These are phyloP conservation scores for Chlorospingus flavigularis DNA, from an alignment of 2,797 vertebrate species.

Conservation along the genomic window DNA sequence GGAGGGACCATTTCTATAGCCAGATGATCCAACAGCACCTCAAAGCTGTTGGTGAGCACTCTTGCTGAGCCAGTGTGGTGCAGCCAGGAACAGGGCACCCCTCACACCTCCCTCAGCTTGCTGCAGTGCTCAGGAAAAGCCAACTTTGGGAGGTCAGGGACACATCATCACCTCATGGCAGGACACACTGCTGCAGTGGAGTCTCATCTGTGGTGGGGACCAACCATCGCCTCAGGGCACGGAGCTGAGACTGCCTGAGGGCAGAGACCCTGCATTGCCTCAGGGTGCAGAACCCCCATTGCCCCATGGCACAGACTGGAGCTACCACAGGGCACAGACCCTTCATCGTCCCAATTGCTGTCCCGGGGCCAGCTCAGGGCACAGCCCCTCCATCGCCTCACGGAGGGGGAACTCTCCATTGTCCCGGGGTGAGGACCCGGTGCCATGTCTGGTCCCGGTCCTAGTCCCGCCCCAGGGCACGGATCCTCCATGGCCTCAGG, in stretches of 20 bases:
- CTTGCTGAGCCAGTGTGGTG: accelerated
- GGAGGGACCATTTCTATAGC: background rate
- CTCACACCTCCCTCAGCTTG: background rate
- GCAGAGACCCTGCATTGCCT: background rate
- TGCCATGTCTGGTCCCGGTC: too few species aligned
- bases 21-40: accelerated
- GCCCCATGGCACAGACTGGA: background rate
- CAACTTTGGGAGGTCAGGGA: accelerated
- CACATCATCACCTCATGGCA: background rate
- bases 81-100: accelerated
- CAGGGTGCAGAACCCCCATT: background rate
- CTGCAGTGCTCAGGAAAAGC: accelerated
- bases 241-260: accelerated
- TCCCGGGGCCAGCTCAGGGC: too few species aligned
- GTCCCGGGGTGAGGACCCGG: too few species aligned
- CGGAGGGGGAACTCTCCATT: background rate
- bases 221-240: background rate
- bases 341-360: too few species aligned
- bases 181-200: background rate
- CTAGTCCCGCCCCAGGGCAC: too few species aligned
- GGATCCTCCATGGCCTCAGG: background rate
- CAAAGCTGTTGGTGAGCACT: background rate
- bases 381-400: background rate
- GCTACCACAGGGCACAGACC: too few species aligned
- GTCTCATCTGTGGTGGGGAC: accelerated